Evolutionary conservation across 2,113 vertebrate species (phyloP).

Genomic region (Raphicerus campestris): DNA sequence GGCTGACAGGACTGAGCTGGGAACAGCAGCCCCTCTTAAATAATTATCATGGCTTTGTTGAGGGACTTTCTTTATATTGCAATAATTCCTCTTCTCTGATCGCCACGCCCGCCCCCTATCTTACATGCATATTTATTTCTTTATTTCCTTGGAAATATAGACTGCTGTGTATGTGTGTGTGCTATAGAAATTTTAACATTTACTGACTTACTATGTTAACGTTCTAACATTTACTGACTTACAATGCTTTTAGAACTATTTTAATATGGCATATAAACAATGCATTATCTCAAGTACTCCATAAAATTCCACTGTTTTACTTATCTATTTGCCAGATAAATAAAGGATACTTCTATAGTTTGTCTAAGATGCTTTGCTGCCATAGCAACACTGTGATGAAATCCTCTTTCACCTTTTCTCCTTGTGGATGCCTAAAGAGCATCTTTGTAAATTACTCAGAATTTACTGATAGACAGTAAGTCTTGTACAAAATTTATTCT

Average conservation of each 20-base stretch:
- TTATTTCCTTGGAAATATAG: too few species aligned
- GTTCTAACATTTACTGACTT: background rate
- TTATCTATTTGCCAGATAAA: background rate
- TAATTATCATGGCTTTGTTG: background rate
- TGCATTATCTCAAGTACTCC: background rate
- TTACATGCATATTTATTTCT: background rate
- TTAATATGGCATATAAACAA: background rate
- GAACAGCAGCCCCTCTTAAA: too few species aligned
- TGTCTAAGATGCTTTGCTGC: background rate
- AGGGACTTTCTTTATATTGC: too few species aligned
- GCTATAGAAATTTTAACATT: background rate
- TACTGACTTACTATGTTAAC: background rate
- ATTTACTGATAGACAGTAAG: background rate
- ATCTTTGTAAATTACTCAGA: too few species aligned
- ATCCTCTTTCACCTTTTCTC: background rate
- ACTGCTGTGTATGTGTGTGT: background rate
- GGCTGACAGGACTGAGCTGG: background rate
- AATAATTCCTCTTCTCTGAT: background rate
- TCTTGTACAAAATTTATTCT: background rate
- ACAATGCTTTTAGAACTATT: background rate
- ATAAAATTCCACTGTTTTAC: background rate
- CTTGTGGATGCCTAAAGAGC: too few species aligned
- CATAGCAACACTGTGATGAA: too few species aligned
- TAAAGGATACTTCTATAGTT: background rate
- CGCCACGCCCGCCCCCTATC: fast-evolving